Conservation (phyloP, 2,113 vertebrate species). For the Microcebus lehilahytsara region DNA sequence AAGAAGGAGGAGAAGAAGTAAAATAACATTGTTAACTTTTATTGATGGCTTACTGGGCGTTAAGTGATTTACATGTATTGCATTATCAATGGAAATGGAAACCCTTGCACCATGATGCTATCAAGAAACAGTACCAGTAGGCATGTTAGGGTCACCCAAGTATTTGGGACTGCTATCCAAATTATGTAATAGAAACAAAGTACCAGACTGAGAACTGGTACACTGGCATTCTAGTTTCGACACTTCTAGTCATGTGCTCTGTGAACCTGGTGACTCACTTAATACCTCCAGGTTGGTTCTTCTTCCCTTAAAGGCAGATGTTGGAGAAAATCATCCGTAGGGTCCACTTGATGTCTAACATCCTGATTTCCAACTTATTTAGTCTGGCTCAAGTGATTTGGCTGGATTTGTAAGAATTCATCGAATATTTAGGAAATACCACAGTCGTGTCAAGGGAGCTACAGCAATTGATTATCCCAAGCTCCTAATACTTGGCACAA, state of each 20-base stretch:
- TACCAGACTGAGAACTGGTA: neutral
- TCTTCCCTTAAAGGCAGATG: neutral
- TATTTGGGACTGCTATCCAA: neutral
- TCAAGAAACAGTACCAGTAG: neutral
- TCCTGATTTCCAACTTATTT: neutral
- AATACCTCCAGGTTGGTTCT: neutral
- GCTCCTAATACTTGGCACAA: neutral
- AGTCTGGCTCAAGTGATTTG: neutral
- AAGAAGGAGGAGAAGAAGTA: neutral
- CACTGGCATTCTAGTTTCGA: neutral
- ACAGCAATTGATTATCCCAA: neutral
- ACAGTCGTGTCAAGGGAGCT: neutral
- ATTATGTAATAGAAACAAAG: neutral
- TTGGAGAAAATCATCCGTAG: neutral
- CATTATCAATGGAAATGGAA: neutral
- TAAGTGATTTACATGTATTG: neutral
- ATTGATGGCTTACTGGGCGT: neutral
- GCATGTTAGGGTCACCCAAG: neutral
- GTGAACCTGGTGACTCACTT: neutral
- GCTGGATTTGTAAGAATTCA: neutral
- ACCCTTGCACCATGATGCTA: neutral
- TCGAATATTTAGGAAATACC: slow-evolving; percentile 20
- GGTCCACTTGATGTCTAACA: neutral
- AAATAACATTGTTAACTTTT: neutral
- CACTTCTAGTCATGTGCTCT: neutral